These are phyloP conservation scores for Mechanitis mazaeus DNA, from an alignment of 2,888 invertebrate species.

Conservation along the genomic window DNA sequence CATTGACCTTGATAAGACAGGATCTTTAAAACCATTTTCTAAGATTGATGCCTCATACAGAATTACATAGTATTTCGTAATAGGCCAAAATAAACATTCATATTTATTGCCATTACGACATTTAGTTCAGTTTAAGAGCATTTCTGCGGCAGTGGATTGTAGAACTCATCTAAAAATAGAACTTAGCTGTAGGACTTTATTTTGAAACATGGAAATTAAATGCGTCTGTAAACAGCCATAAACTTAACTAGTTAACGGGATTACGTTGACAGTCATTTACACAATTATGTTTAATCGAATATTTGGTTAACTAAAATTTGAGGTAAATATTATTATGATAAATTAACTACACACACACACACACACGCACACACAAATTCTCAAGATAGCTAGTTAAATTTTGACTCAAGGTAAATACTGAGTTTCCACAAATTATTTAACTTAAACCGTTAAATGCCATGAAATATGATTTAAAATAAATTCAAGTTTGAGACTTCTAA, in stretches of 20 bases:
- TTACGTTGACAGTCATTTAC: constrained; percentile 7
- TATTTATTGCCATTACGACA: constrained; percentile 74
- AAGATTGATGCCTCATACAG: constrained; percentile 58
- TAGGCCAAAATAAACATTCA: constrained; percentile 71
- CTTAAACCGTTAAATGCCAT: too few relatives aligned
- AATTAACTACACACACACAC: not conserved
- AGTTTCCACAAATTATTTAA: too few relatives aligned
- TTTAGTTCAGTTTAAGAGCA: constrained; percentile 50
- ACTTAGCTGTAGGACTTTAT: constrained; percentile 60
- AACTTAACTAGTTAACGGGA: constrained; percentile 10
- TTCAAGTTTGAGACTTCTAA: too few relatives aligned
- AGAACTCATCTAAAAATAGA: constrained; percentile 59
- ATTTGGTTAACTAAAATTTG: not conserved
- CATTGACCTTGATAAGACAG: constrained; percentile 59
- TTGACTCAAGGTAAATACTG: too few relatives aligned
- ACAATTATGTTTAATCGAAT: not conserved
- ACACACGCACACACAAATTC: too few relatives aligned
- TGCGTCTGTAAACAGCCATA: constrained; percentile 42
- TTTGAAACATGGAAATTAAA: constrained; percentile 47
- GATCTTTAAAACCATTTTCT: constrained; percentile 51
- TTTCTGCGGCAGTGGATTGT: constrained; percentile 35
- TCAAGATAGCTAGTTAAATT: too few relatives aligned
- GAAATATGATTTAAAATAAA: too few relatives aligned
- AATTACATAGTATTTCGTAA: constrained; percentile 65
- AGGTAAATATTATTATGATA: not conserved